Base-by-base conservation (phyloP, 2,888 invertebrate species). In the Agrilus mali region DNA sequence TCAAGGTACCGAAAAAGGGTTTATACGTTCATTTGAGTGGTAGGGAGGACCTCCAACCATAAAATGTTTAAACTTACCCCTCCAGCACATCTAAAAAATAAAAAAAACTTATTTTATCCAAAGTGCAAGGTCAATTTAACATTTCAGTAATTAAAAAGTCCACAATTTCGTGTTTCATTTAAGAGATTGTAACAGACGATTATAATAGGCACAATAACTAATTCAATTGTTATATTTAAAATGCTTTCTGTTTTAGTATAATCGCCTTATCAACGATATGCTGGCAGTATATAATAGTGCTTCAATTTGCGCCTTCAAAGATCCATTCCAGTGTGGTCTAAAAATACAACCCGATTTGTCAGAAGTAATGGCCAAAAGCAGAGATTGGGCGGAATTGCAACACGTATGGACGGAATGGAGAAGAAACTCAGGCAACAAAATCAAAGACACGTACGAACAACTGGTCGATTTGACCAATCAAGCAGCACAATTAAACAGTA, bases 331-430 rank as follows among this genome's bases (percentile, higher is more conserved):
- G 49, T 89, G 89, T 50, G 86, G 86, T 1, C 69, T 90, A 0
- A 77, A 83, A 36, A 71, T 89, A 4, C 86, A 88, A 58, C 88
- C 88, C 1, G 85, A 88, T 65, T 66, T 83, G 3, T 76, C 77
- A 57, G 70, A 71, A 55, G 80, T 88, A 47, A 86, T 92, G 87
- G 84, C 86, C 0, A 73, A 71, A 45, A 82, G 81, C 54, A 68
- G 86, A 39, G 85, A 94, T 58, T 92, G 92, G 83, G 86, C 92
- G 47, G 88, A 92, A 61, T 67, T 95, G 44, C 80, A 84, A 54
- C 82, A 86, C 58, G 78, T 82, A 0, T 95, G 95, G 95, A 79
- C 82, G 0, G 88, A 89, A 60, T 95, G 92, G 86, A 75, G 92
- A 53, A 73, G 93, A 52, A 82, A 86, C 50, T 87, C 90, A 0